Evolutionary conservation across 2,113 vertebrate genomes (phyloP), one percentile per base, ranked within the genome.

Genomic region (Alethe castanea): DNA sequence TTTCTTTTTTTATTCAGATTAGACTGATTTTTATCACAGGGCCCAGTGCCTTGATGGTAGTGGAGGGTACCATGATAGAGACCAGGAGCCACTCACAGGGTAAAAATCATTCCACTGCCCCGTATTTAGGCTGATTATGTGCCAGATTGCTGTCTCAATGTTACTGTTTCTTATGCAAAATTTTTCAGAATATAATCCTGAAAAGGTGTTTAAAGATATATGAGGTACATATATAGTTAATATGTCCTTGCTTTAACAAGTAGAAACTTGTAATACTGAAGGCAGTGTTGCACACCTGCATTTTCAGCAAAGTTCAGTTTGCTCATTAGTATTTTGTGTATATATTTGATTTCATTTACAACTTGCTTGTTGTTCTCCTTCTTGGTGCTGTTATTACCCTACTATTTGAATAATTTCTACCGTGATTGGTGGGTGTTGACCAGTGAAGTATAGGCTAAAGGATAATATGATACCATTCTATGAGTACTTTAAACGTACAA

Each of bases 401-500:
- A 18, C 4, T 33, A 9, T 42, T 13, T 77, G 5, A 42, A 20
- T 25, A 62, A 76, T 44, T 62, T 5, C 19, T 50, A 14, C 18
- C 56, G 23, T 3, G 36, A 47, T 4, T 60, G 14, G 2, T 60
- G 11, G 8, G 11, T 64, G 17, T 50, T 64, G 11, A 40, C 8
- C 12, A 12, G 3, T 36, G 25, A 64, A 72, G 6, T 60, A 12
- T 3, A 31, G 23, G 13, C 20, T 65, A n/a, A 77, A n/a, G 16
- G 6, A 35, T 1, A 5, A 60, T 22, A 36, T 0, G 0, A 36
- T 9, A 44, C 3, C 28, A 23, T 59, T 31, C 22, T 35, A 7
- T 7, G 6, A 5, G 19, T 59, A n/a, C 52, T 35, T 64, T 24
- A 64, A 81, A 72, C 29, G 9, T 6, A 31, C 9, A 69, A 53